Evolutionary conservation across 2,888 invertebrate genomes (phyloP).

Genomic region (Ormyrus thymus): DNA sequence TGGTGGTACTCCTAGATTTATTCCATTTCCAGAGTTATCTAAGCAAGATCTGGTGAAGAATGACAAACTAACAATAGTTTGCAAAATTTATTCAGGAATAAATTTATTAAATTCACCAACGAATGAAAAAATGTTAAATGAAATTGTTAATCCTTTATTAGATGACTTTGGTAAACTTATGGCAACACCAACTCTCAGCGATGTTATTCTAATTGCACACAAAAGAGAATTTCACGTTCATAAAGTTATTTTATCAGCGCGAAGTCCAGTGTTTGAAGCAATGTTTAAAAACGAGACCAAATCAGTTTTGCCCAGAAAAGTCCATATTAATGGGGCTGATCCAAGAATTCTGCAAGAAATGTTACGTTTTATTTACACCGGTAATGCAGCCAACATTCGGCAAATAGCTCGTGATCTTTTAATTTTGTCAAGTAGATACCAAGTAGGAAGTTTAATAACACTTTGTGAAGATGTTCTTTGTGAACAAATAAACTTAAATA

Average conservation of each 20-base stretch:
- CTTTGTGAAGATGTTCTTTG: slow-evolving; percentile 98
- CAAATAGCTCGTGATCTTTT: slow-evolving; percentile 99
- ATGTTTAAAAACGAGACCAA: slow-evolving; percentile 39
- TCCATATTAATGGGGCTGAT: slow-evolving; percentile 85
- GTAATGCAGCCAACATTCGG: slow-evolving; percentile 94
- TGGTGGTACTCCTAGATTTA: not conserved
- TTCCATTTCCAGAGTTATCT: not conserved
- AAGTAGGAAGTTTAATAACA: slow-evolving; percentile 97
- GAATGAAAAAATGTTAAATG: not conserved
- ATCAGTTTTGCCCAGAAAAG: not conserved
- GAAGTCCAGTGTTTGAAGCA: slow-evolving; percentile 41
- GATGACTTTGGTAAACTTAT: slow-evolving; percentile 66
- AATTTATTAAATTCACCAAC: not conserved
- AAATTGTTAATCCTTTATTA: slow-evolving; percentile 86
- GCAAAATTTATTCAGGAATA: not conserved
- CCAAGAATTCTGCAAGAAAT: slow-evolving; percentile 98
- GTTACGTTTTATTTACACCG: slow-evolving; percentile 98
- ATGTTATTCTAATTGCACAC: slow-evolving; percentile 28
- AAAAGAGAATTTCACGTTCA: slow-evolving; percentile 40
- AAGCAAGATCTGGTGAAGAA: not conserved
- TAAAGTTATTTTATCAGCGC: slow-evolving; percentile 38
- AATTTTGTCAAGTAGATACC: slow-evolving; percentile 99
- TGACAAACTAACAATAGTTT: not conserved
- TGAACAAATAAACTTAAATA: slow-evolving; percentile 94
- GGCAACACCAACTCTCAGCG: not conserved